A percentile compares a stretch with the other conserved stretches of the same genome.
Evolutionary conservation across 2,888 invertebrate genomes (phyloP).

Genomic region (Lithophane leautieri): DNA sequence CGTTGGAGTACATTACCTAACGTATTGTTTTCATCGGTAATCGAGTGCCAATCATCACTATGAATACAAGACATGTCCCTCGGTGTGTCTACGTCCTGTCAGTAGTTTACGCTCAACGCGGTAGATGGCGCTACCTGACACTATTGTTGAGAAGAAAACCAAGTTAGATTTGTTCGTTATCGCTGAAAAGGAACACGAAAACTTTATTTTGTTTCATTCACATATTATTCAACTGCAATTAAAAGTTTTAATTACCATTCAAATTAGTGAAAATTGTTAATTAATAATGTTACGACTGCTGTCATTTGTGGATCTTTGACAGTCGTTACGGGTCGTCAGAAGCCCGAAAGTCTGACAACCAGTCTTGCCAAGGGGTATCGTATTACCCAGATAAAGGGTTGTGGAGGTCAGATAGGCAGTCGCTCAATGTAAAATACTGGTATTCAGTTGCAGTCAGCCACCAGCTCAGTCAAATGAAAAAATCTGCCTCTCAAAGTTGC

Average conservation of each 20-base stretch:
- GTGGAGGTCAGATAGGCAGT: too few species aligned
- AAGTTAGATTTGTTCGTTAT: conserved; percentile 9
- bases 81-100: conserved; percentile 10
- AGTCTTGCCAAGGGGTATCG: too few species aligned
- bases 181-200: not conserved
- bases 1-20: not conserved
- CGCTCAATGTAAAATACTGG: too few species aligned
- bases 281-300: too few species aligned
- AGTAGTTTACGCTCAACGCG: conserved; percentile 28
- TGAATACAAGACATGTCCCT: conserved; percentile 22
- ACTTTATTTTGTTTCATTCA: not conserved
- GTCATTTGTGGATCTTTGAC: too few species aligned
- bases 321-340: too few species aligned
- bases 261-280: not conserved
- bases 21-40: conserved; percentile 19
- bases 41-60: conserved; percentile 37
- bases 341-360: too few species aligned
- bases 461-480: too few species aligned
- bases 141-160: conserved; percentile 12
- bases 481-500: too few species aligned
- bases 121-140: conserved; percentile 50
- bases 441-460: too few species aligned
- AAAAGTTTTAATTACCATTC: not conserved
- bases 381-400: too few species aligned
- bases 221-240: not conserved